phyloP scores from a whole-genome alignment of 2,797 vertebrate species.

The Acestrorhynchus altus region DNA sequence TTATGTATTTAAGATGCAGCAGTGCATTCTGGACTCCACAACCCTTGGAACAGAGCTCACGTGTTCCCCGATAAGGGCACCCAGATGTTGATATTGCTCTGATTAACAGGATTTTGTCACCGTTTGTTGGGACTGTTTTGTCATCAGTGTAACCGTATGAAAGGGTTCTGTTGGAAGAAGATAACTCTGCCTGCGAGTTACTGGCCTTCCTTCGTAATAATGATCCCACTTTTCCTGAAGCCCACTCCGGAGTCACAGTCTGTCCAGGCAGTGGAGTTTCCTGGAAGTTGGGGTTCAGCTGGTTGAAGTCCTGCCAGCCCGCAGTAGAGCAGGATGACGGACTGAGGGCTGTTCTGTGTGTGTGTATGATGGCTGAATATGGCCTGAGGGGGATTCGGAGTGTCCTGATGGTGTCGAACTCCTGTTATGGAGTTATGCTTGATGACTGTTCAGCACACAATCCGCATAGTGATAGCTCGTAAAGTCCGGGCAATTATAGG shows the following conservation, averaged over 20 bases:
- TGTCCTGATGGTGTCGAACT: conserved; percentile 23
- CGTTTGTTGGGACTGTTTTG: too few relatives aligned
- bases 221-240: too few relatives aligned
- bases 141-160: background rate
- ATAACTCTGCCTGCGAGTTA: too few relatives aligned
- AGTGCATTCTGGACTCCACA: too few relatives aligned
- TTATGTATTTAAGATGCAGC: too few relatives aligned
- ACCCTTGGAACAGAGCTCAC: too few relatives aligned
- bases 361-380: background rate
- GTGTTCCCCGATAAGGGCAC: too few relatives aligned
- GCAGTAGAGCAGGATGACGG: background rate
- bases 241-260: background rate
- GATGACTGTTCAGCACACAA: conserved; percentile 23
- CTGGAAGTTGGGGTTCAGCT: background rate
- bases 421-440: conserved; percentile 22
- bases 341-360: background rate
- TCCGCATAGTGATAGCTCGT: conserved; percentile 22
- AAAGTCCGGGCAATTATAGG: conserved; percentile 19
- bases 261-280: background rate
- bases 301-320: background rate
- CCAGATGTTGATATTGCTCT: background rate
- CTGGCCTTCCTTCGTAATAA: too few relatives aligned
- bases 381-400: background rate
- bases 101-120: too few relatives aligned
- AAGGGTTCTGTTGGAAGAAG: too few relatives aligned